A percentile compares a stretch with the other conserved stretches of the same genome.
These are phyloP conservation scores for Aphyosemion australe DNA, from an alignment of 2,113 vertebrate genomes.

Conservation along the genomic window DNA sequence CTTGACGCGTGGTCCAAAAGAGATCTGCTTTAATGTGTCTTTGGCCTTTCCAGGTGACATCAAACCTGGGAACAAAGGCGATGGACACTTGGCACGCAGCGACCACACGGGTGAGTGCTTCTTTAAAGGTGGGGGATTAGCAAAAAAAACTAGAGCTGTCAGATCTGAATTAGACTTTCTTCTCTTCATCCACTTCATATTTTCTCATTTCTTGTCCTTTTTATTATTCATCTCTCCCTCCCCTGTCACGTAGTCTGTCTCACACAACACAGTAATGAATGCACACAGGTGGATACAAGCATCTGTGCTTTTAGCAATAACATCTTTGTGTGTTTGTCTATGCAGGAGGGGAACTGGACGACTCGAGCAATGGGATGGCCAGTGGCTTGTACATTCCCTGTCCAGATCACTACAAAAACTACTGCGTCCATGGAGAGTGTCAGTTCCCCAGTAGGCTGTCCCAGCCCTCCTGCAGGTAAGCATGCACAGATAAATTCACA, in stretches of 20 bases:
- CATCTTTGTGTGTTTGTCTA: slow-evolving; percentile 1
- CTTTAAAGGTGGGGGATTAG: background rate
- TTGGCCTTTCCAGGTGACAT: slow-evolving; percentile 84
- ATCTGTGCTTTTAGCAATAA: slow-evolving; percentile 3
- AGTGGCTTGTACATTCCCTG: slow-evolving; percentile 91
- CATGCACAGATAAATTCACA: slow-evolving; percentile 25
- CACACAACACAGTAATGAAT: background rate
- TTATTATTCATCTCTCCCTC: background rate
- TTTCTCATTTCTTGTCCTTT: background rate
- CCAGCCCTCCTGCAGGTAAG: slow-evolving; percentile 95
- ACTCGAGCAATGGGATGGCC: slow-evolving; percentile 87
- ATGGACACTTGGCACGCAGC: slow-evolving; percentile 91
- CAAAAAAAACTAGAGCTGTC: slow-evolving; percentile 19
- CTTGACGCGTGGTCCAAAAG: too few relatives aligned
- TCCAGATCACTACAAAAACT: slow-evolving; percentile 93
- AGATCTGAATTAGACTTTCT: background rate
- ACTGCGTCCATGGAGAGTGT: slow-evolving; percentile 96
- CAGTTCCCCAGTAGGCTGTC: slow-evolving; percentile 90
- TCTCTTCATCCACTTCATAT: background rate
- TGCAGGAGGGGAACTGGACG: slow-evolving; percentile 74
- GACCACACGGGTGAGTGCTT: slow-evolving; percentile 87
- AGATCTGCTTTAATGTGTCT: slow-evolving; percentile 36
- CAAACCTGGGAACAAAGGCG: slow-evolving; percentile 87
- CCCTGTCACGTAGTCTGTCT: background rate
- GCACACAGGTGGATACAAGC: background rate